Evolutionary conservation across 2,113 vertebrate genomes (phyloP), one percentile per base, ranked within the genome.

Genomic region (Opisthocomus hoazin): DNA sequence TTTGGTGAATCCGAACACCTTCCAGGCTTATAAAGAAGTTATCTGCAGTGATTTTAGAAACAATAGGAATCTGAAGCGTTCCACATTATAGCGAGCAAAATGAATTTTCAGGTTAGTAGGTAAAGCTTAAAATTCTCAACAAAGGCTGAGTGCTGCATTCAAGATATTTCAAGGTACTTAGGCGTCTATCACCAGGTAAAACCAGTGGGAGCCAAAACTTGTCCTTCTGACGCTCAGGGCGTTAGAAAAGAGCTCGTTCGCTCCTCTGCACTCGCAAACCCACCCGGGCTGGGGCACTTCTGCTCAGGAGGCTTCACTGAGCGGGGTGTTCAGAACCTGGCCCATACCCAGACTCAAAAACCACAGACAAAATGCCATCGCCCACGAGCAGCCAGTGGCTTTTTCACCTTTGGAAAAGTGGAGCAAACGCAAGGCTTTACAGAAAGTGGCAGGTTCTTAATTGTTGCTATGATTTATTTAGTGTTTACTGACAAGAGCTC

Each of bases 381-480:
- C 9, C 41, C 57, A 9, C 0, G 2, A 16, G 5, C 41, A 68
- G 41, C 65, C 64, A 15, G 37, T 12, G 32, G 3, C 43, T 32
- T 39, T 48, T 46, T 15, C 87, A 64, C 45, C 90, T 53, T 51
- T 29, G 22, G 73, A n/a, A 23, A 71, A 87, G 56, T 8, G 14
- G 36, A 87, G 79, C 83, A 50, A 54, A 32, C 0, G 1, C 8
- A 2, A 65, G 24, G 71, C 77, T 94, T 82, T 82, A 54, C 19
- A 50, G 65, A 10, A 50, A 74, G 70, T 32, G 69, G 64, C 78
- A 90, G 82, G 86, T 48, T 84, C 92, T 89, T 95, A 74, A 90
- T 94, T 90, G 87, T 90, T 15, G 53, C 43, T 81, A 87, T 90
- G 26, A 87, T 87, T 92, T 84, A 87, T 92, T 94, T 88, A 94